Conservation (phyloP, 2,797 vertebrate genomes). For the Sebastes vulpes region DNA sequence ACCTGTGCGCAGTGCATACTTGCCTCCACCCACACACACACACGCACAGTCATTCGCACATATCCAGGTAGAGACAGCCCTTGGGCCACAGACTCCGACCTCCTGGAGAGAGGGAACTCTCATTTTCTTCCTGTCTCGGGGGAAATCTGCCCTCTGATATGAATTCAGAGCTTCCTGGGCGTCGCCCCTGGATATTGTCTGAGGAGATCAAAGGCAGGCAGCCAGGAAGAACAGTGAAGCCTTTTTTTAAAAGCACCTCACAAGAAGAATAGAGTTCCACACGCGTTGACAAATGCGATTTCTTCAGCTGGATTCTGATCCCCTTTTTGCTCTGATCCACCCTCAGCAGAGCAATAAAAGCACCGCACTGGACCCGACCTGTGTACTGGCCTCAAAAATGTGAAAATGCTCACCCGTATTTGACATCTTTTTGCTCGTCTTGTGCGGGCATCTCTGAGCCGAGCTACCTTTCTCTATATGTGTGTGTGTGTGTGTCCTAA, state of each 20-base stretch:
- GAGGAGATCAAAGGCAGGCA: constrained; percentile 78
- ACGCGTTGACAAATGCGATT: constrained; percentile 67
- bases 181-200: constrained; percentile 82
- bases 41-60: constrained; percentile 24
- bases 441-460: constrained; percentile 9
- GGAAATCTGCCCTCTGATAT: constrained; percentile 87
- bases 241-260: constrained; percentile 56
- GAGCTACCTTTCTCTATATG: background rate
- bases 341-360: constrained; percentile 57
- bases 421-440: constrained; percentile 40
- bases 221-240: constrained; percentile 65
- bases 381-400: constrained; percentile 49
- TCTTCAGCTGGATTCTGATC: constrained; percentile 55
- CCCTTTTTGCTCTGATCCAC: constrained; percentile 54
- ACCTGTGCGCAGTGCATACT: constrained; percentile 15
- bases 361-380: constrained; percentile 17
- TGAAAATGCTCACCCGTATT: constrained; percentile 46
- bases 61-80: constrained; percentile 68
- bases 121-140: constrained; percentile 82
- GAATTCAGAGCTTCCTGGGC: constrained; percentile 82
- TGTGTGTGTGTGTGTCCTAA: constrained; percentile 13
- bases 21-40: constrained; percentile 27
- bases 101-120: constrained; percentile 80
- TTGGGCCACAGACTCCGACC: constrained; percentile 66
- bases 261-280: constrained; percentile 55